Evolutionary conservation across 2,113 vertebrate genomes (phyloP).

Genomic region (Callithrix jacchus): DNA sequence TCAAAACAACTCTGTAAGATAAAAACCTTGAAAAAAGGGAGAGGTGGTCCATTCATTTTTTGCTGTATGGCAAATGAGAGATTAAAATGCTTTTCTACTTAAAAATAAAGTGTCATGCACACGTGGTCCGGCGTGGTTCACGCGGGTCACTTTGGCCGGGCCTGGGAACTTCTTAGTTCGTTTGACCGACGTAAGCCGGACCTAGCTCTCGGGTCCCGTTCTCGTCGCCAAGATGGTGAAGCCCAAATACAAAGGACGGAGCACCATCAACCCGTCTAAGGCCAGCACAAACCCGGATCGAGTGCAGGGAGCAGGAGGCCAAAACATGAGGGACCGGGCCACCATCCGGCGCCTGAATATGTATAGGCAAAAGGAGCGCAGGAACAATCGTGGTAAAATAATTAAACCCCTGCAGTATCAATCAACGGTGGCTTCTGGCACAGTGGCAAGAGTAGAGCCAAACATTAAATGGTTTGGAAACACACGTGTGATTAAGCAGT

Average conservation of each 20-base stretch:
- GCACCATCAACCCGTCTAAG: slow-evolving; percentile 90
- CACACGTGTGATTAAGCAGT: slow-evolving; percentile 97
- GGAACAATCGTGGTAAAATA: slow-evolving; percentile 92
- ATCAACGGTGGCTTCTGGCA: slow-evolving; percentile 93
- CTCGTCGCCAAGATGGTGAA: slow-evolving; percentile 91
- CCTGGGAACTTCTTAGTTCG: neutral
- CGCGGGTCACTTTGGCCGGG: accelerated
- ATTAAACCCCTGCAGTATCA: slow-evolving; percentile 93
- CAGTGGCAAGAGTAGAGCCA: slow-evolving; percentile 95
- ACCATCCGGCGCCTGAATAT: slow-evolving; percentile 97
- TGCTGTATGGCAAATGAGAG: neutral
- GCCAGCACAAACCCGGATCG: slow-evolving; percentile 98
- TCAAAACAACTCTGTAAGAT: neutral
- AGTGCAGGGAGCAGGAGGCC: slow-evolving; percentile 89
- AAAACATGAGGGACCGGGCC: slow-evolving; percentile 94
- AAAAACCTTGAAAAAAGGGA: neutral
- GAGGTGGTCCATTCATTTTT: neutral
- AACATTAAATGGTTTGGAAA: slow-evolving; percentile 99
- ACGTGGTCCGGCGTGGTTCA: neutral
- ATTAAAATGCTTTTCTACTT: neutral
- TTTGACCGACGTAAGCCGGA: neutral
- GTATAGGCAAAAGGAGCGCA: slow-evolving; percentile 97
- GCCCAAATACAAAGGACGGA: slow-evolving; percentile 91
- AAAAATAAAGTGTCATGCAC: neutral
- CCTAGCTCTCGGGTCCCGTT: neutral